A percentile compares a stretch with the other conserved stretches of the same genome.
phyloP scores from a whole-genome alignment of 2,113 vertebrate genomes.

The Typhlomys cinereus region DNA sequence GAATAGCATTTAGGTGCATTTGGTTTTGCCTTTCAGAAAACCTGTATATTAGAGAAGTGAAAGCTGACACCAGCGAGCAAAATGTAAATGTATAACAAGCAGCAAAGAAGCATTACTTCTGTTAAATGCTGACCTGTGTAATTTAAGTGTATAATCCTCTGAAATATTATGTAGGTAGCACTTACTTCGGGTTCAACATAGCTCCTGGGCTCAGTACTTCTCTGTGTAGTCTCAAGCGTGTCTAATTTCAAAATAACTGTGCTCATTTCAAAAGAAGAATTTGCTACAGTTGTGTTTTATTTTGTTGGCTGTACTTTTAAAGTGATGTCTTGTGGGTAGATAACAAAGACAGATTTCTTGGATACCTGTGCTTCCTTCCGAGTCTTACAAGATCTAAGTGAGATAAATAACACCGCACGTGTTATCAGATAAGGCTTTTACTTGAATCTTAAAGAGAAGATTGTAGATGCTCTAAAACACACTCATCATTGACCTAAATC shows the following conservation, averaged over 20 bases:
- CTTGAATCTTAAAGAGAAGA: background rate
- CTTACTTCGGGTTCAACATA: slow-evolving; percentile 14
- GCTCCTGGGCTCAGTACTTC: background rate
- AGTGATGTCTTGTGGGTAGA: background rate
- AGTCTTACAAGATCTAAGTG: background rate
- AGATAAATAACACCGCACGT: background rate
- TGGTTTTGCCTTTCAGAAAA: slow-evolving; percentile 11
- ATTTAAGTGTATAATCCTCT: background rate
- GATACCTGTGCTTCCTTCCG: background rate
- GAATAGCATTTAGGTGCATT: background rate
- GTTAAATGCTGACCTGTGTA: background rate
- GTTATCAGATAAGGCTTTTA: background rate
- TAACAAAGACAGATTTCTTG: background rate
- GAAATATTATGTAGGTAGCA: background rate
- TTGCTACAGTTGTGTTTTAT: slow-evolving; percentile 32
- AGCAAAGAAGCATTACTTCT: background rate
- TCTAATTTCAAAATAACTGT: slow-evolving; percentile 53
- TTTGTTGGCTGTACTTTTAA: slow-evolving; percentile 38
- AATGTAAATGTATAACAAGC: slow-evolving; percentile 28
- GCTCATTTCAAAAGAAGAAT: background rate
- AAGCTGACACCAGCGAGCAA: slow-evolving; percentile 27
- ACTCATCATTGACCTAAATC: background rate
- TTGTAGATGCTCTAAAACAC: background rate
- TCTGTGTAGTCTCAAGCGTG: background rate
- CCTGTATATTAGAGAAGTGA: background rate